Evolutionary conservation across 2,888 invertebrate species (phyloP).

Genomic region (Nemapogon koenigi): DNA sequence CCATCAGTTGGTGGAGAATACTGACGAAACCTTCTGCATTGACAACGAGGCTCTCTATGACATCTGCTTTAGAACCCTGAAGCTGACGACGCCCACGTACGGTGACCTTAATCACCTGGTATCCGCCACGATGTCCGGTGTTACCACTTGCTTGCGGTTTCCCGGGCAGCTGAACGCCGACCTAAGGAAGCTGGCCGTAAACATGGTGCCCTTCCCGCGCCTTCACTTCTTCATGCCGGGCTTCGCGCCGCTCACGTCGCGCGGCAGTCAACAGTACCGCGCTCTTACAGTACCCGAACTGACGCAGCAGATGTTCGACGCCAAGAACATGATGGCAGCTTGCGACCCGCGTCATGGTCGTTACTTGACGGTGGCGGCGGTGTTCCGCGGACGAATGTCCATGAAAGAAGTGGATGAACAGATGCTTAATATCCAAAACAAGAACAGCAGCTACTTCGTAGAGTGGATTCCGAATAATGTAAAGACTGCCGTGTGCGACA

Average conservation of each 20-base stretch:
- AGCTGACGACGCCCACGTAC: slow-evolving; percentile 78
- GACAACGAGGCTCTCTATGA: slow-evolving; percentile 77
- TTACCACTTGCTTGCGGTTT: slow-evolving; percentile 79
- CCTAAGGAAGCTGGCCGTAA: slow-evolving; percentile 49
- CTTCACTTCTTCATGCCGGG: slow-evolving; percentile 66
- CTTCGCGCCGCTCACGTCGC: slow-evolving; percentile 73
- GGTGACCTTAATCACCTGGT: slow-evolving; percentile 85
- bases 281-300: slow-evolving; percentile 89
- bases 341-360: slow-evolving; percentile 91
- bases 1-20: slow-evolving; percentile 83
- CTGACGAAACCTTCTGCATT: slow-evolving; percentile 71
- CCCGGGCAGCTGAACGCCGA: slow-evolving; percentile 57
- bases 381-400: slow-evolving; percentile 89
- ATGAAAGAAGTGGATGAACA: slow-evolving; percentile 92
- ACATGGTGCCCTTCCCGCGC: slow-evolving; percentile 71
- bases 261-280: slow-evolving; percentile 87
- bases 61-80: slow-evolving; percentile 80
- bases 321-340: slow-evolving; percentile 87
- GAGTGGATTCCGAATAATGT: slow-evolving; percentile 84
- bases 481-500: slow-evolving; percentile 82
- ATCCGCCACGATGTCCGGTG: slow-evolving; percentile 83
- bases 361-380: slow-evolving; percentile 88
- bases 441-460: slow-evolving; percentile 79
- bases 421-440: slow-evolving; percentile 78
- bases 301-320: slow-evolving; percentile 68